Conservation (phyloP, 2,888 invertebrate species). For the Phanerotoma sp. region DNA sequence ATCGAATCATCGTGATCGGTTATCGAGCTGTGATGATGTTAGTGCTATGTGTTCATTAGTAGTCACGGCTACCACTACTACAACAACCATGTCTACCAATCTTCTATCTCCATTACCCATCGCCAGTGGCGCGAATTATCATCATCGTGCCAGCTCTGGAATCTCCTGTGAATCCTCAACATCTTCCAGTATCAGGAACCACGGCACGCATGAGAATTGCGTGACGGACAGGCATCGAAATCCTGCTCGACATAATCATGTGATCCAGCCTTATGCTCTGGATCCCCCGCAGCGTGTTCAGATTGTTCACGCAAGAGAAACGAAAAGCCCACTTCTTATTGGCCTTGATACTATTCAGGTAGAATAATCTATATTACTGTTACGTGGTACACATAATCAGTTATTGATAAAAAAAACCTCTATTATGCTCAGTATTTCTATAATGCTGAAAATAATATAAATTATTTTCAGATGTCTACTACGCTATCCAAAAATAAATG, state of each 20-base stretch:
- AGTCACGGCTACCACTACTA: background rate
- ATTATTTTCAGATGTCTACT: slow-evolving; percentile 33
- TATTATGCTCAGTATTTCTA: too few species aligned
- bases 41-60: slow-evolving; percentile 10
- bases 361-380: slow-evolving; percentile 7
- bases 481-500: slow-evolving; percentile 46
- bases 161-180: slow-evolving; percentile 50
- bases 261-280: slow-evolving; percentile 17
- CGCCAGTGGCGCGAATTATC: slow-evolving; percentile 28
- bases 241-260: slow-evolving; percentile 37
- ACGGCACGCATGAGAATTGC: slow-evolving; percentile 44
- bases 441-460: slow-evolving; percentile 2
- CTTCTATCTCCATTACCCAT: slow-evolving; percentile 9
- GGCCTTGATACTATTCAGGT: slow-evolving; percentile 50
- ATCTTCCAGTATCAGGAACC: slow-evolving; percentile 45
- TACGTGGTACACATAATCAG: background rate
- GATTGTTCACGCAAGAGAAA: slow-evolving; percentile 31
- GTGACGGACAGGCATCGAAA: slow-evolving; percentile 44
- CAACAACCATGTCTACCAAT: slow-evolving; percentile 5
- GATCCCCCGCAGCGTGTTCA: slow-evolving; percentile 22
- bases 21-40: slow-evolving; percentile 16
- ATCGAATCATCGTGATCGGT: slow-evolving; percentile 21
- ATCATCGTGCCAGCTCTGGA: slow-evolving; percentile 47
- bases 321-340: slow-evolving; percentile 44
- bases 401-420: too few species aligned